Percentiles rank a stretch among this genome's conserved stretches.
Conservation (phyloP, 2,113 vertebrate species). For the Archilochus colubris region DNA sequence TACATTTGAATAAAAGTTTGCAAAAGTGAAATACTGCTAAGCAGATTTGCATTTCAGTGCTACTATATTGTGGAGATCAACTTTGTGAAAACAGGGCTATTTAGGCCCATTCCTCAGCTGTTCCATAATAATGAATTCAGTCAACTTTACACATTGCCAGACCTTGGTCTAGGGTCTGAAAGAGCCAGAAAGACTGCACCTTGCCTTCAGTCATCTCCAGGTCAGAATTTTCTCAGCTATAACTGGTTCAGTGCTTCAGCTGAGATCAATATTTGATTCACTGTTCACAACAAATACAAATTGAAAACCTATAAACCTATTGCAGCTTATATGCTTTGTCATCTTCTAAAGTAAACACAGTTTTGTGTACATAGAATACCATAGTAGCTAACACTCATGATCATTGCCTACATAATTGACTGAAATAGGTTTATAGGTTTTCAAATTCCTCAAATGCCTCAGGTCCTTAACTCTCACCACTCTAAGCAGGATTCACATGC, state of each 20-base stretch:
- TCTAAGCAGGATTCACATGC: background rate
- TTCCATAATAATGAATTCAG: background rate
- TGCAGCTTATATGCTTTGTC: background rate
- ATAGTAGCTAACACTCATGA: background rate
- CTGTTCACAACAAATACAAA: background rate
- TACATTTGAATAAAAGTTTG: background rate
- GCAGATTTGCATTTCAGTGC: background rate
- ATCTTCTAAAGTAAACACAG: background rate
- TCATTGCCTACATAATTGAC: background rate
- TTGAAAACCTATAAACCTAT: too few species aligned
- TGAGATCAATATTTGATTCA: background rate
- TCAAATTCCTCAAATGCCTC: background rate
- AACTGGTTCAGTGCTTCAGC: background rate
- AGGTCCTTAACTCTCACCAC: background rate
- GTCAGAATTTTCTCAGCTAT: background rate
- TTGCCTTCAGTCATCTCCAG: background rate
- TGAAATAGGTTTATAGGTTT: background rate
- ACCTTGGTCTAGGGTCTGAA: background rate
- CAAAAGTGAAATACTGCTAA: background rate
- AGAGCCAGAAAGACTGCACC: background rate
- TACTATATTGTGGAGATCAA: background rate
- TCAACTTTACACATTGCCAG: background rate
- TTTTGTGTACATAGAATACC: background rate
- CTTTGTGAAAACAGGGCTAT: background rate
- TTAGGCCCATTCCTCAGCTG: background rate